A percentile compares a stretch with the other conserved stretches of the same genome.
Evolutionary conservation across 2,797 vertebrate species (phyloP).

Genomic region (Myioborus melanocephalus): DNA sequence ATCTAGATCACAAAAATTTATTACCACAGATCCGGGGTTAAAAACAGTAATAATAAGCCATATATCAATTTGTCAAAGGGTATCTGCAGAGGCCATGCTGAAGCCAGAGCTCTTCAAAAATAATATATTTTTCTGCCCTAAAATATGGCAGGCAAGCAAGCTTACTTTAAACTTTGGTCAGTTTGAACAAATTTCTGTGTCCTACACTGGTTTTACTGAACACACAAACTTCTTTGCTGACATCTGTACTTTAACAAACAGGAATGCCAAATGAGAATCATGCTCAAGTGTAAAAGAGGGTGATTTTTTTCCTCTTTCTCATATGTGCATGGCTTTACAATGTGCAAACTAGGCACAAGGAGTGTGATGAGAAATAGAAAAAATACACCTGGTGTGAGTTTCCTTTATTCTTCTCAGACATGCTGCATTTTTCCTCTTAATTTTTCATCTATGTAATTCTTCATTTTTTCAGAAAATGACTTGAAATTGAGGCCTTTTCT

Average conservation of each 20-base stretch:
- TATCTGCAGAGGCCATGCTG: background rate
- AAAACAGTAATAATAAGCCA: background rate
- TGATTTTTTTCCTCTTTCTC: background rate
- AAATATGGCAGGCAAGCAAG: accelerated
- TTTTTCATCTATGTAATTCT: background rate
- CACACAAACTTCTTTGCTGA: accelerated
- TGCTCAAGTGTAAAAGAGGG: background rate
- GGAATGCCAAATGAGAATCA: background rate
- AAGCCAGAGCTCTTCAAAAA: background rate
- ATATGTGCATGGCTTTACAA: background rate
- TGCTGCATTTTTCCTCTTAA: background rate
- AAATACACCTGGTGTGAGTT: background rate
- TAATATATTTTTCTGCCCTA: background rate
- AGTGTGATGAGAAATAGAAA: background rate
- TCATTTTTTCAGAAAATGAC: background rate
- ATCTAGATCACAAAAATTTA: background rate
- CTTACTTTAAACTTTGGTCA: background rate
- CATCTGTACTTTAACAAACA: background rate
- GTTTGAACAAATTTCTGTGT: background rate
- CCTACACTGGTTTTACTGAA: background rate
- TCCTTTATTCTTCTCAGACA: background rate
- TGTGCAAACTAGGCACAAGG: background rate
- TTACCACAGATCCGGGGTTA: background rate
- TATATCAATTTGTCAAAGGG: background rate
- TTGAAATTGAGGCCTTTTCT: background rate